A percentile compares a stretch with the other conserved stretches of the same genome.
Evolutionary conservation across 2,797 vertebrate species (phyloP).

Genomic region (Phrynocephalus vlangalii): DNA sequence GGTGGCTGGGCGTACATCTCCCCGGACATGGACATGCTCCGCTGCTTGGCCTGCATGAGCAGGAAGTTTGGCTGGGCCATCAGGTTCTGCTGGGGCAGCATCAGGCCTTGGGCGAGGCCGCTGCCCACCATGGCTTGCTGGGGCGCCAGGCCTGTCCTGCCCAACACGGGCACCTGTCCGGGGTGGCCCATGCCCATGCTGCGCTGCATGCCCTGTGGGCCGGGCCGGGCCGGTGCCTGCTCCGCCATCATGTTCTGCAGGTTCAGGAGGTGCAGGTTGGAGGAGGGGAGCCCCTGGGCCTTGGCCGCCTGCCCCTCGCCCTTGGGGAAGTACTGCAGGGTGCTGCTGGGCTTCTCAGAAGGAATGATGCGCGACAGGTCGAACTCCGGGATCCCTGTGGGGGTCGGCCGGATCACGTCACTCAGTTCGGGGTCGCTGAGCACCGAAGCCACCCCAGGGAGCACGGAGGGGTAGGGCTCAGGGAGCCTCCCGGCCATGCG

Average conservation of each 20-base stretch:
- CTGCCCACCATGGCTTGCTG: slow-evolving; percentile 89
- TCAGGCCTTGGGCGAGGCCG: slow-evolving; percentile 80
- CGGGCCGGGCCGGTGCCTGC: slow-evolving; percentile 84
- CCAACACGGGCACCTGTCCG: slow-evolving; percentile 90
- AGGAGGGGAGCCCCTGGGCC: slow-evolving; percentile 81
- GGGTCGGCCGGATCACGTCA: slow-evolving; percentile 93
- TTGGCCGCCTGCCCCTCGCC: slow-evolving; percentile 84
- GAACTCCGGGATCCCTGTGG: slow-evolving; percentile 96
- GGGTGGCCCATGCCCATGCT: slow-evolving; percentile 91
- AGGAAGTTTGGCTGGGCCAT: slow-evolving; percentile 95
- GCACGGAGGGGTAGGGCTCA: slow-evolving; percentile 79
- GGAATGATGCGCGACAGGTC: slow-evolving; percentile 98
- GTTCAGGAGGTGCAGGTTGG: slow-evolving; percentile 94
- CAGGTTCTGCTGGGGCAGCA: slow-evolving; percentile 82
- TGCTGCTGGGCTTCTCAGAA: slow-evolving; percentile 98
- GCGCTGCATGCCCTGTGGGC: slow-evolving; percentile 89
- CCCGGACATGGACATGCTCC: slow-evolving; percentile 87
- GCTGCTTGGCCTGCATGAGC: slow-evolving; percentile 97
- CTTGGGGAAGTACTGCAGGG: slow-evolving; percentile 98
- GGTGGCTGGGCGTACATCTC: slow-evolving; percentile 90
- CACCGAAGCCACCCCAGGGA: slow-evolving; percentile 79
- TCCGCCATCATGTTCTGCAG: slow-evolving; percentile 98
- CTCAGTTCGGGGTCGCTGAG: slow-evolving; percentile 93
- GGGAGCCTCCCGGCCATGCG: slow-evolving; percentile 87
- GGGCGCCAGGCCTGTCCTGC: slow-evolving; percentile 91